Evolutionary conservation across 1,140 invertebrate species (phyloP).

Genomic region (Batillaria attramentaria): DNA sequence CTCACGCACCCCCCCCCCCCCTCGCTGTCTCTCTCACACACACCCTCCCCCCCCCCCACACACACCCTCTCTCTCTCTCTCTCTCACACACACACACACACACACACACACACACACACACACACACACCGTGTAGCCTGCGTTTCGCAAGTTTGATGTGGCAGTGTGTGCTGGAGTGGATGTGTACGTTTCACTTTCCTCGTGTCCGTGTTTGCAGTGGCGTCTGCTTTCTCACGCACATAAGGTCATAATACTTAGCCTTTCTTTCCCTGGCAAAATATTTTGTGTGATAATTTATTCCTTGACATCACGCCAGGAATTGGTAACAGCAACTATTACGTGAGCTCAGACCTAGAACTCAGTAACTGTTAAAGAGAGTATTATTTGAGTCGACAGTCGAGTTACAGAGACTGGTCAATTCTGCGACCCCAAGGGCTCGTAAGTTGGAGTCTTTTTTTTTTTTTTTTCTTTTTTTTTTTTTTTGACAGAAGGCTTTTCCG

Average conservation of each 20-base stretch:
- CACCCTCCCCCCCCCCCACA: conserved; percentile 1
- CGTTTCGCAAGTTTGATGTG: too few species aligned
- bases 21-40: conserved; percentile 1
- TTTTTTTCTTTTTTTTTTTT: neutral
- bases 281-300: too few species aligned
- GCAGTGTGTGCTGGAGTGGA: too few species aligned
- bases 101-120: conserved; percentile 17
- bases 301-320: too few species aligned
- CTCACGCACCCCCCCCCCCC: conserved; percentile 1
- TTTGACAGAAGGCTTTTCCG: neutral
- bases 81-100: conserved; percentile 21
- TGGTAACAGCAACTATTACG: too few species aligned
- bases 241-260: neutral
- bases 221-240: neutral
- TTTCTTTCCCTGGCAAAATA: neutral
- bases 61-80: neutral
- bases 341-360: too few species aligned
- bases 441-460: neutral
- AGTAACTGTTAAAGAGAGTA: too few species aligned
- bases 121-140: too few species aligned
- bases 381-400: too few species aligned
- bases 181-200: neutral
- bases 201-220: too few species aligned
- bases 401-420: too few species aligned
- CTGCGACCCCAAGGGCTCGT: too few species aligned